phyloP scores from a whole-genome alignment of 2,888 invertebrate genomes.

The Drosophila sordidapex region DNA sequence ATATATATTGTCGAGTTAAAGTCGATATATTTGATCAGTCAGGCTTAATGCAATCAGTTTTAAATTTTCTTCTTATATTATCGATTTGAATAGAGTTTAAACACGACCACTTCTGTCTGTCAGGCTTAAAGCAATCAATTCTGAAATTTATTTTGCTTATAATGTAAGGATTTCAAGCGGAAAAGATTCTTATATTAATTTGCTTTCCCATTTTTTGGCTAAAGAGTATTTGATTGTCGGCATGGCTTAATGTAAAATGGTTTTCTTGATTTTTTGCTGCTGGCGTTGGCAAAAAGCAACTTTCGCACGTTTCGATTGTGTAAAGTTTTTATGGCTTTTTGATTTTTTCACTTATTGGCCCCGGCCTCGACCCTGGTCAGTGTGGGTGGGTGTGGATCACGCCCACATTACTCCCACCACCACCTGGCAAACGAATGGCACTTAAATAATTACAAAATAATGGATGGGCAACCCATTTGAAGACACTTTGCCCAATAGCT shows the following conservation, averaged over 20 bases:
- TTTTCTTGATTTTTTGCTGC: slow-evolving; percentile 45
- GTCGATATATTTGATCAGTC: neutral
- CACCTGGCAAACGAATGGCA: slow-evolving; percentile 54
- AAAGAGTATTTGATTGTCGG: slow-evolving; percentile 7
- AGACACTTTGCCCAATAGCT: slow-evolving; percentile 36
- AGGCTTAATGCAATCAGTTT: neutral
- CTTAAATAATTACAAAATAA: slow-evolving; percentile 80
- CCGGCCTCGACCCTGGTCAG: neutral
- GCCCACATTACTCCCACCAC: slow-evolving; percentile 9
- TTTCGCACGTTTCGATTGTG: slow-evolving; percentile 83
- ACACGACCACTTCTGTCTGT: neutral
- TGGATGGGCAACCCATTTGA: slow-evolving; percentile 53
- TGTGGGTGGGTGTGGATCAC: neutral
- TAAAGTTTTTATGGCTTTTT: slow-evolving; percentile 83
- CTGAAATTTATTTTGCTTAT: neutral
- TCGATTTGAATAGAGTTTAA: too few relatives aligned
- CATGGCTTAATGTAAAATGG: neutral
- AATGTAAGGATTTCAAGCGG: neutral
- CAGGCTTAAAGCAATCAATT: neutral
- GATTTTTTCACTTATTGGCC: slow-evolving; percentile 82
- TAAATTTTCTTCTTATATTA: neutral
- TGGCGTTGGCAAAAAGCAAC: slow-evolving; percentile 77
- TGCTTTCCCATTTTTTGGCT: neutral
- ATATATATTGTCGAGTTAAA: neutral
- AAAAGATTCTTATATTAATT: neutral